A percentile compares a stretch with the other conserved stretches of the same genome.
Conservation (phyloP, 2,888 invertebrate genomes). For the Crossocerus cetratus region DNA sequence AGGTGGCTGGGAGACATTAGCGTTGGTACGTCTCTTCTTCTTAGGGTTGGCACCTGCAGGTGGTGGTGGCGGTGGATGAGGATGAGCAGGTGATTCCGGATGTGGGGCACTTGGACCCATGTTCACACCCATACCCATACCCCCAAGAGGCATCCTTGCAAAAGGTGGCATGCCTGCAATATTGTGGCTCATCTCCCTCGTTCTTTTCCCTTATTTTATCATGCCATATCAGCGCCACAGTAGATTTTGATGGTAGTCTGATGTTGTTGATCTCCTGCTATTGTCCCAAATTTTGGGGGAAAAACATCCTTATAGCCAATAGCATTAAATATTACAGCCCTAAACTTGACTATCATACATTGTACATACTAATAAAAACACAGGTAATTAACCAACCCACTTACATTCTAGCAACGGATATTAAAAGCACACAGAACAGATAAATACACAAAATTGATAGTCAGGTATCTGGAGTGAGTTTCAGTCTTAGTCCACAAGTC, state of each 20-base stretch:
- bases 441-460: too few relatives aligned
- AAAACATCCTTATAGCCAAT: neutral
- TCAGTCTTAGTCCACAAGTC: too few relatives aligned
- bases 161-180: slow-evolving; percentile 89
- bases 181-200: slow-evolving; percentile 85
- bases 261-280: slow-evolving; percentile 51
- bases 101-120: slow-evolving; percentile 80
- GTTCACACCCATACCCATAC: slow-evolving; percentile 79
- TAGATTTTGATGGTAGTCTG: slow-evolving; percentile 60
- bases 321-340: neutral
- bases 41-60: slow-evolving; percentile 91
- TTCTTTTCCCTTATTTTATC: slow-evolving; percentile 72
- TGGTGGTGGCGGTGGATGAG: slow-evolving; percentile 82
- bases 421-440: too few relatives aligned
- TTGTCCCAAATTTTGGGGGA: slow-evolving; percentile 1
- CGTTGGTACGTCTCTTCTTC: slow-evolving; percentile 89
- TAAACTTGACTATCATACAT: too few relatives aligned
- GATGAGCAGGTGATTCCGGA: slow-evolving; percentile 86
- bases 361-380: too few relatives aligned
- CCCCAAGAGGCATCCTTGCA: slow-evolving; percentile 85
- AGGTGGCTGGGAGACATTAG: slow-evolving; percentile 85
- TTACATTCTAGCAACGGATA: too few relatives aligned
- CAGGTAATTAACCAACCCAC: too few relatives aligned
- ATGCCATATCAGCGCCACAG: slow-evolving; percentile 71
- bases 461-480: too few relatives aligned